Evolutionary conservation across 2,113 vertebrate species (phyloP).

Genomic region (Epinephelus lanceolatus): DNA sequence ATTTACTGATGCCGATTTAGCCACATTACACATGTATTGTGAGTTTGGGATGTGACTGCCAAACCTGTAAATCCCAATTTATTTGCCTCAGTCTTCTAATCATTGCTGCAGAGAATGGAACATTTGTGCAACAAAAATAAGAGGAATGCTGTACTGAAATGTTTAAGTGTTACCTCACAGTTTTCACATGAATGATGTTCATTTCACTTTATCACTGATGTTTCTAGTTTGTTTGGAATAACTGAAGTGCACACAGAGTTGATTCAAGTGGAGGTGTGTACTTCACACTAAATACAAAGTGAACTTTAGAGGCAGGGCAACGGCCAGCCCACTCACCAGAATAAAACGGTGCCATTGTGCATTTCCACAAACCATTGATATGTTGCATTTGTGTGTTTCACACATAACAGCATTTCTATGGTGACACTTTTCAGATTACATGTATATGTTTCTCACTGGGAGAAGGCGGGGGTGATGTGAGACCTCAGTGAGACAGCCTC

Average conservation of each 20-base stretch:
- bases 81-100: conserved; percentile 52
- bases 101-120: conserved; percentile 46
- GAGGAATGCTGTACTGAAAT: conserved; percentile 14
- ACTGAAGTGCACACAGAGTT: neutral
- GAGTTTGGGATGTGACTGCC: conserved; percentile 51
- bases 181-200: neutral
- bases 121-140: conserved; percentile 47
- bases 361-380: no score
- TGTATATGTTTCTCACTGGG: no score
- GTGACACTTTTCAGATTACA: no score
- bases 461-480: no score
- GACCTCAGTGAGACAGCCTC: no score
- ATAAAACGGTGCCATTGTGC: no score
- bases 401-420: no score
- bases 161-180: conserved; percentile 18
- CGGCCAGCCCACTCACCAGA: neutral
- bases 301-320: neutral
- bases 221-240: neutral
- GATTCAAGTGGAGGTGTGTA: neutral
- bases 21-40: conserved; percentile 40
- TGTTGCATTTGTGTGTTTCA: no score
- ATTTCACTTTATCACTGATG: neutral
- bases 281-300: neutral
- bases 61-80: conserved; percentile 66
- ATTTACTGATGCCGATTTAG: conserved; percentile 62